These are phyloP conservation scores for Psophia crepitans DNA, from an alignment of 2,113 vertebrate genomes.

Conservation along the genomic window DNA sequence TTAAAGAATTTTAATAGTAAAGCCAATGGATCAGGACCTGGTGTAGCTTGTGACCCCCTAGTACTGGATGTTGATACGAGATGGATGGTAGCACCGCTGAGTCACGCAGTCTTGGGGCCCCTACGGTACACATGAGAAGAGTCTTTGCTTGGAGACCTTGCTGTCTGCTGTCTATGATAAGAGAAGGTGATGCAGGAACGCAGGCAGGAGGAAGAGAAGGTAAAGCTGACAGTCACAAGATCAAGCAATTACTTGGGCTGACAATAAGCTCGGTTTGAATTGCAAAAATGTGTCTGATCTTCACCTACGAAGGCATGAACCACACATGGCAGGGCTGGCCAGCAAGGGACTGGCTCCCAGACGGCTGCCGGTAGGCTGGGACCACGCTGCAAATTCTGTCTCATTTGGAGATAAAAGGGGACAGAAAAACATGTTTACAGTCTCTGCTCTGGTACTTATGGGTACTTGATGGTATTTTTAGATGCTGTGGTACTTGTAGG, in stretches of 20 bases:
- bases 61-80: not conserved
- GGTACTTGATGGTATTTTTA: not conserved
- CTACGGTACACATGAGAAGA: accelerated
- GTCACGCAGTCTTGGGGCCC: not conserved
- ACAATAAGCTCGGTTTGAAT: not conserved
- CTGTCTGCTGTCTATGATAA: not conserved
- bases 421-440: constrained; percentile 16
- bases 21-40: not conserved
- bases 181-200: accelerated
- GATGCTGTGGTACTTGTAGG: not conserved
- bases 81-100: not conserved
- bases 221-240: not conserved
- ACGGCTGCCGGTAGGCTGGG: not conserved
- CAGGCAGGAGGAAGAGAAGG: not conserved
- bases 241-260: not conserved
- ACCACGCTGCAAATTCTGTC: not conserved
- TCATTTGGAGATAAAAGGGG: not conserved
- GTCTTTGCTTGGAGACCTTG: not conserved
- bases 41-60: not conserved
- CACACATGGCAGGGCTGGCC: not conserved
- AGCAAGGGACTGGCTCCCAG: not conserved
- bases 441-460: not conserved
- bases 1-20: not conserved
- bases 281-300: not conserved
- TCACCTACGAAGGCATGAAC: not conserved